Percentiles rank a stretch among this genome's conserved stretches.
These are phyloP conservation scores for Thelaira solivaga DNA, from an alignment of 2,888 invertebrate species.

Conservation along the genomic window DNA sequence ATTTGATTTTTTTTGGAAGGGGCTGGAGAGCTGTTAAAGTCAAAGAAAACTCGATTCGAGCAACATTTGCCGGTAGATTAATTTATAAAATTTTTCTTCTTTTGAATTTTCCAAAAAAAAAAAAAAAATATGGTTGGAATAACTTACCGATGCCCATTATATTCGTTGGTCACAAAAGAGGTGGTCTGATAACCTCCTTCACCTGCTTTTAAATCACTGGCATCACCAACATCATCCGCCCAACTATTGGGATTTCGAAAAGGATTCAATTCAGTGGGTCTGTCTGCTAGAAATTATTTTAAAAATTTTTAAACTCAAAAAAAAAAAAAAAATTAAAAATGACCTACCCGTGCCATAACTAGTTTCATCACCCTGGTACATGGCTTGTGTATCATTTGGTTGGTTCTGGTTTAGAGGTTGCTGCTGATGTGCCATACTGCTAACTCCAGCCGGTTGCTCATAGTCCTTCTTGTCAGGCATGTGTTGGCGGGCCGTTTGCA, in stretches of 20 bases:
- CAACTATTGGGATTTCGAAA: slow-evolving; percentile 74
- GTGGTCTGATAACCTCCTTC: slow-evolving; percentile 74
- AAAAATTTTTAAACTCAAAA: not conserved
- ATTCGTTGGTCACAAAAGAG: slow-evolving; percentile 75
- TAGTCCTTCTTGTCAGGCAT: slow-evolving; percentile 82
- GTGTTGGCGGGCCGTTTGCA: slow-evolving; percentile 88
- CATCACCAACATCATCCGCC: slow-evolving; percentile 69
- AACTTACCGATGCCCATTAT: slow-evolving; percentile 74
- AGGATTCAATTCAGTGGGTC: slow-evolving; percentile 76
- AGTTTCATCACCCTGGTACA: slow-evolving; percentile 56
- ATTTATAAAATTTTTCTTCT: too few species aligned
- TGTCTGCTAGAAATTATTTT: slow-evolving; percentile 52
- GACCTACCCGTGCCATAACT: slow-evolving; percentile 51
- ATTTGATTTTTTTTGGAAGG: too few species aligned
- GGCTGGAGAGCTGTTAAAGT: too few species aligned
- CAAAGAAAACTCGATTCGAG: too few species aligned
- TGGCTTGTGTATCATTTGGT: slow-evolving; percentile 63
- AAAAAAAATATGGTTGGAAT: too few species aligned
- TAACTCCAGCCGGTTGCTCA: slow-evolving; percentile 73
- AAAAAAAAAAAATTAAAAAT: too few species aligned
- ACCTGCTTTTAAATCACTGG: slow-evolving; percentile 69
- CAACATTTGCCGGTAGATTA: too few species aligned
- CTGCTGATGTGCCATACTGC: slow-evolving; percentile 64
- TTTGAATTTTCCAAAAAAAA: too few species aligned
- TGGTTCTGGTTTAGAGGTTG: slow-evolving; percentile 48